These are phyloP conservation scores for Crotalus tigris DNA, from an alignment of 2,113 vertebrate genomes.

Conservation along the genomic window DNA sequence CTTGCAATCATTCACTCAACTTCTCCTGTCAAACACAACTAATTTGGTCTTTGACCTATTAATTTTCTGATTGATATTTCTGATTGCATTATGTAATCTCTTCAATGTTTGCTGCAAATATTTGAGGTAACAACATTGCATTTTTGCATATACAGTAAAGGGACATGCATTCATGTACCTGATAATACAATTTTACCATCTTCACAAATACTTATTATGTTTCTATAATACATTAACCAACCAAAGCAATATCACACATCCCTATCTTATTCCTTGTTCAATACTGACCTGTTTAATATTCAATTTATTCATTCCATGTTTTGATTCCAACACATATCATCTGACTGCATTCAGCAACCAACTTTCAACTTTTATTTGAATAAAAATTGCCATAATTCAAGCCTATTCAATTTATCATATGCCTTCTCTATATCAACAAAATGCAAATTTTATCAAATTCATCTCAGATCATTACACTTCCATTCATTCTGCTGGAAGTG, in stretches of 20 bases:
- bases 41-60: not conserved
- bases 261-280: not conserved
- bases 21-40: not conserved
- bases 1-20: not conserved
- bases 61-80: not conserved
- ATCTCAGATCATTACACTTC: not conserved
- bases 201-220: not conserved
- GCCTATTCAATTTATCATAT: not conserved
- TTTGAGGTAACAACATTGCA: not conserved
- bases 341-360: not conserved
- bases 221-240: not conserved
- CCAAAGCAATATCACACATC: not conserved
- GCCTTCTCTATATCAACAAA: not conserved
- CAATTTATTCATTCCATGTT: not conserved
- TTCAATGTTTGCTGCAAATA: not conserved
- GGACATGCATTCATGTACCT: not conserved
- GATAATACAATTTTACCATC: not conserved
- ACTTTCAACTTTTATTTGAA: not conserved
- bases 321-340: not conserved
- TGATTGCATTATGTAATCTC: not conserved
- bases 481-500: too few relatives aligned
- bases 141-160: not conserved
- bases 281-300: not conserved
- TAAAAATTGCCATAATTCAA: not conserved
- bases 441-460: not conserved